Evolutionary conservation across 2,888 invertebrate genomes (phyloP), one percentile per base, ranked within the genome.

Genomic region (Pecten maximus): DNA sequence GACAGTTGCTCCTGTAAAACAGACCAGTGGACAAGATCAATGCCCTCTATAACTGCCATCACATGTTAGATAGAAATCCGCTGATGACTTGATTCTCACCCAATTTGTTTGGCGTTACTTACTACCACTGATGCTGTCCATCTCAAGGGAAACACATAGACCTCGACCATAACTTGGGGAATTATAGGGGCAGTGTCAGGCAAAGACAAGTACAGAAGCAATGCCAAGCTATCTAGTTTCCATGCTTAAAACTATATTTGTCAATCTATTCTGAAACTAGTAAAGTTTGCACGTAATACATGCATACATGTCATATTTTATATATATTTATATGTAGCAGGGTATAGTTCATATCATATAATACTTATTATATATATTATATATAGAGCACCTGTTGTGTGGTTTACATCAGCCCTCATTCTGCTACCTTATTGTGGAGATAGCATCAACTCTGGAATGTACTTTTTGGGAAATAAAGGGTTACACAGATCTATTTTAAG

Each of bases 381-480:
- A 44, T 44, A 44, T 74, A 10, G 1, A 74, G 35, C 74, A 74
- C 74, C 74, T 74, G 74, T 74, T 74, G 74, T 35, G 1, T 74
- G 74, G 74, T 74, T 28, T 74, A 74, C 35, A 74, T 74, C 35
- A 19, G 2, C 12, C 12, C 28, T 15, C 0, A 15, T 23, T 6
- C 10, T 74, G 54, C 74, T 74, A 35, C 35, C 35, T 35, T 74
- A 74, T 10, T 74, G 35, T 35, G 74, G 74, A 8, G 74, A 74
- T 74, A 74, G 10, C 74, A 74, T 74, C 74, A 35, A 74, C 74
- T 74, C 74, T 0, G 74, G 74, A 74, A 74, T 74, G 74, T 74
- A 74, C 74, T 74, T 74, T 74, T 74, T 10, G 74, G 74, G 74
- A 74, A 74, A 74, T 74, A 74, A 74, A 74, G 74, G 74, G 74